A percentile compares a stretch with the other conserved stretches of the same genome.
Conservation (phyloP, 2,113 vertebrate species). For the Apodemus speciosus region DNA sequence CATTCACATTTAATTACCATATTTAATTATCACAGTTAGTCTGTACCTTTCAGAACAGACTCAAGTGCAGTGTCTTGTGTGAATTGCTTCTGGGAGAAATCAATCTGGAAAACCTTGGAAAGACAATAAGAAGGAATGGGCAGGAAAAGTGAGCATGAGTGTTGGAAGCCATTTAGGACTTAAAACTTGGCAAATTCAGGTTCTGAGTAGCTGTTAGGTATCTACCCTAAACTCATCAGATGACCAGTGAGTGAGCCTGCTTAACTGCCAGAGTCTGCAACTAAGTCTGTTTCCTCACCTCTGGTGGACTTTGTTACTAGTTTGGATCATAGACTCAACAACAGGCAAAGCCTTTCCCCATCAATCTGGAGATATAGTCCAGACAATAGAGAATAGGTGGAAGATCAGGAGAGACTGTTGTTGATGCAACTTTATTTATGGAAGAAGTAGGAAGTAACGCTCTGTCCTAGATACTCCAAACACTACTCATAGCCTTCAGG, state of each 20-base stretch:
- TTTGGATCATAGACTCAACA: not conserved
- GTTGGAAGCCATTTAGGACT: not conserved
- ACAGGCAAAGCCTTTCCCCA: not conserved
- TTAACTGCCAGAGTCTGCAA: not conserved
- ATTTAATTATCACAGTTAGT: not conserved
- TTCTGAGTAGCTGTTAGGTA: not conserved
- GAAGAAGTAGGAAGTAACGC: not conserved
- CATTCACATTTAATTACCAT: not conserved
- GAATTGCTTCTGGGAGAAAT: not conserved
- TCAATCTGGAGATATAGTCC: not conserved
- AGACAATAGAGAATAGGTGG: not conserved
- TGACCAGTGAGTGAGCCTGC: not conserved
- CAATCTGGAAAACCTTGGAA: not conserved
- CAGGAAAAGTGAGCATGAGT: not conserved
- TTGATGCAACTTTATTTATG: not conserved
- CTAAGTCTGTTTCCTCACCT: not conserved
- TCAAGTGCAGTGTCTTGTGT: not conserved
- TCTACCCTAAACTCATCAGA: not conserved
- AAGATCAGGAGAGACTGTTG: not conserved
- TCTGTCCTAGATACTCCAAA: not conserved
- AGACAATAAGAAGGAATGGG: not conserved
- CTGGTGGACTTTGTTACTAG: not conserved
- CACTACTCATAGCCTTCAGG: not conserved
- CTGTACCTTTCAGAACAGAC: not conserved
- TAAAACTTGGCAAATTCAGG: not conserved